These are phyloP conservation scores for Azemiops feae DNA, from an alignment of 2,113 vertebrate genomes.

Conservation along the genomic window DNA sequence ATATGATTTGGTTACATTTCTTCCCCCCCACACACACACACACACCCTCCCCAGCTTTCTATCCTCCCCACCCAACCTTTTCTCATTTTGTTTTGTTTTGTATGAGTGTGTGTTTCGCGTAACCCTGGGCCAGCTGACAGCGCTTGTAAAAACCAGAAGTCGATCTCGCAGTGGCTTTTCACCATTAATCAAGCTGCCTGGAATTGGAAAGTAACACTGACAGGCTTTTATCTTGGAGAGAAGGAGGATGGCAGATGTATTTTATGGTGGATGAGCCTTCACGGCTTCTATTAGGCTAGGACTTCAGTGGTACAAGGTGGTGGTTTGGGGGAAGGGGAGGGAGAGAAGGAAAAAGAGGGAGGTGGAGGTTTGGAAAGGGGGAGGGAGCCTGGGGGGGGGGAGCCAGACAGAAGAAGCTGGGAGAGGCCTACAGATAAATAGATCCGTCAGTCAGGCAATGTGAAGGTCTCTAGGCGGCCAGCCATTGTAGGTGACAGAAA, in stretches of 20 bases:
- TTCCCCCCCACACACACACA: not conserved
- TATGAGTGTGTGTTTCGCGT: slow-evolving; percentile 62
- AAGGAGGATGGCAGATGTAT: slow-evolving; percentile 67
- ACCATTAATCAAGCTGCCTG: slow-evolving; percentile 79
- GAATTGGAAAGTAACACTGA: slow-evolving; percentile 76
- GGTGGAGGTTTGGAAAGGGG: slow-evolving; percentile 30
- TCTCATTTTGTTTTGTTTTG: slow-evolving; percentile 71
- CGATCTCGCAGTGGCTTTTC: slow-evolving; percentile 74
- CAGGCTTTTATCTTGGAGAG: slow-evolving; percentile 73
- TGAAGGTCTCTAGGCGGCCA: slow-evolving; percentile 71
- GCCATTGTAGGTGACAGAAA: slow-evolving; percentile 75
- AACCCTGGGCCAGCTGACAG: slow-evolving; percentile 71
- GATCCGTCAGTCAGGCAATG: slow-evolving; percentile 74
- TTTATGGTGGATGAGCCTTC: slow-evolving; percentile 69
- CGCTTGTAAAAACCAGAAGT: slow-evolving; percentile 73
- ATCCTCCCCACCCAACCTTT: slow-evolving; percentile 53
- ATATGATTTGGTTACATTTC: slow-evolving; percentile 65
- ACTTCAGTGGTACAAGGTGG: slow-evolving; percentile 53
- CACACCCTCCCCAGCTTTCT: slow-evolving; percentile 22
- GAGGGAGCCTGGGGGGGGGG: not conserved
- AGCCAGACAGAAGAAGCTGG: slow-evolving; percentile 49
- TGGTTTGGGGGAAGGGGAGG: slow-evolving; percentile 28
- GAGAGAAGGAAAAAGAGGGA: slow-evolving; percentile 38
- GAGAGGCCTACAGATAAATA: slow-evolving; percentile 73
- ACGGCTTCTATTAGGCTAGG: slow-evolving; percentile 58